Evolutionary conservation across 92 coral and sea anemone species (phyloP), one percentile per base, ranked within the genome.

Genomic region (Siderastrea siderea): DNA sequence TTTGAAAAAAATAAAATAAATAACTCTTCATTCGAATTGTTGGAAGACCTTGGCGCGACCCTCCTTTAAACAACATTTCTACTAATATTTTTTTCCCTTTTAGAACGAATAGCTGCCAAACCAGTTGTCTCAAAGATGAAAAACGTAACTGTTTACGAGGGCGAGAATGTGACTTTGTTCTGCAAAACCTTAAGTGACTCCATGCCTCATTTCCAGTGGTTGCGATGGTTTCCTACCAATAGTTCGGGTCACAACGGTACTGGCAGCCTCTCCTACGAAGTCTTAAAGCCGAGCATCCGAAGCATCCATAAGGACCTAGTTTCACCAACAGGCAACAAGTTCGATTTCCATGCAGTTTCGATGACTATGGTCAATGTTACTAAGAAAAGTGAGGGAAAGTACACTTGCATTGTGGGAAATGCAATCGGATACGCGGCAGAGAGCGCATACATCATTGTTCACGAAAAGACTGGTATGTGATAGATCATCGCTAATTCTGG

Each of bases 181-280:
- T 97, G 99, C 78, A 88, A 71, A 53, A 96, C 94, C 0, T 47
- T 92, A 2, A 95, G 97, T 75, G 99, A 97, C 68, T 85, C 95
- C 7, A 71, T 91, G 93, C 99, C 99, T 13, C 99, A 97, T 71
- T 94, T 97, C 89, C 97, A 95, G 77, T 96, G 96, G 96, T 45
- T 96, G 7, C 82, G 93, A 12, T 93, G 95, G 95, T 76, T 70
- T 57, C 11, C 76, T n/a, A n/a, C n/a, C n/a, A n/a, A n/a, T n/a
- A n/a, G n/a, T 1, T 54, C 65, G 10, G 15, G 50, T 48, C 51
- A 53, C 43, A 92, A 94, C 73, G 47, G 70, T 58, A 72, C 95
- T 49, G 52, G 75, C 58, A 85, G 85, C 81, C 45, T 66, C 13
- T 71, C 90, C 14, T 93, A 80, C 71, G 94, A 95, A 81, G 92